Evolutionary conservation across 2,888 invertebrate species (phyloP), one percentile per base, ranked within the genome.

Genomic region (Drosophila subsilvestris): DNA sequence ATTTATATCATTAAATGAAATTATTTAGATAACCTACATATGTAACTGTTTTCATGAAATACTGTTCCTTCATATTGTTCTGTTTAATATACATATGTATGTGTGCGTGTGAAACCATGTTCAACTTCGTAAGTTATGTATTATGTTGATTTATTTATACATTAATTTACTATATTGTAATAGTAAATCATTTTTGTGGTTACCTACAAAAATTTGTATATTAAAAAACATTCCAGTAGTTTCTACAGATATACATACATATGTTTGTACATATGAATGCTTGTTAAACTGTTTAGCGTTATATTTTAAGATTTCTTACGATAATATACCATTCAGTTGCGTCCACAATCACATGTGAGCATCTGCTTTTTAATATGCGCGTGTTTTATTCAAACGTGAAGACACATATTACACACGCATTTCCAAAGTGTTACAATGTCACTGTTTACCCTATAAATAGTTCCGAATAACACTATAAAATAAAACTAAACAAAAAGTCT

Each of bases 211-310:
- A 29, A 10, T 3, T 12, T 32, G 4, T 32, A 5, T 0, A 32
- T 14, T 17, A 12, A 32, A 12, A 12, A 32, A 32, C 12, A 32
- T 12, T 0, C 12, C 32, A 1, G 12, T 1, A 12, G 10, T 12
- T 1, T 32, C 12, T 4, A n/a, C n/a, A n/a, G n/a, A n/a, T 5
- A 51, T 17, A 51, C 18, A 20, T 53, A 69, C 10, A 29, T 42
- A 63, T 42, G 25, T 51, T 29, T n/a, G 18, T 44, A 44, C n/a
- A 9, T 32, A 54, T 43, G 49, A 6, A 14, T 37, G 14, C 37
- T 14, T 6, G 7, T 14, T 6, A 6, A 37, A 37, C 14, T 29
- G 10, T 5, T 32, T 14, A 14, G 12, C 1, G 1, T 12, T 37
- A 14, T 37, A 14, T 5, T 0, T 0, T 6, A 37, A 1, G 37